Conservation (phyloP, 2,888 invertebrate species). For the Lagria hirta region DNA sequence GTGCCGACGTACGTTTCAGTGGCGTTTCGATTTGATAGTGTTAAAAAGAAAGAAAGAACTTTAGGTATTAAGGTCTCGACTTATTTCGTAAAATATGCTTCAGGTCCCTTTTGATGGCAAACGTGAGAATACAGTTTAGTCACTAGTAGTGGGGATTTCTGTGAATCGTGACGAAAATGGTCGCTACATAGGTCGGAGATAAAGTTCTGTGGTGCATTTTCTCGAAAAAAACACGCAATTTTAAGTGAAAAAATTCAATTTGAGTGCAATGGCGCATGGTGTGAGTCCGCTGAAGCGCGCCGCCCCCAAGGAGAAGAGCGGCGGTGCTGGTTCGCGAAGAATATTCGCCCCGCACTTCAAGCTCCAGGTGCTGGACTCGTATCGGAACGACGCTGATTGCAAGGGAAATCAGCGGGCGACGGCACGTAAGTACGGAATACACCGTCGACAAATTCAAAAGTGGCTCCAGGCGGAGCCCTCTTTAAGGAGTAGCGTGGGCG, state of each 20-base stretch:
- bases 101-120: slow-evolving; percentile 65
- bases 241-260: slow-evolving; percentile 33
- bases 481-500: slow-evolving; percentile 68
- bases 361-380: slow-evolving; percentile 84
- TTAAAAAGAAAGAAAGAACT: slow-evolving; percentile 5
- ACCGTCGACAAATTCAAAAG: slow-evolving; percentile 87
- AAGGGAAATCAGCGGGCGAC: slow-evolving; percentile 88
- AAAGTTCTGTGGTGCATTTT: too few relatives aligned
- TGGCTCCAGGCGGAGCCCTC: slow-evolving; percentile 86
- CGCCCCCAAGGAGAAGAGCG: slow-evolving; percentile 55
- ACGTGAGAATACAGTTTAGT: slow-evolving; percentile 67
- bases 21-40: slow-evolving; percentile 4
- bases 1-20: slow-evolving; percentile 54
- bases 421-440: slow-evolving; percentile 86
- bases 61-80: slow-evolving; percentile 27
- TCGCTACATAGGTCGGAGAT: slow-evolving; percentile 61
- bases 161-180: slow-evolving; percentile 57
- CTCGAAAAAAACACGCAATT: slow-evolving; percentile 46
- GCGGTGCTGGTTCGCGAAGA: slow-evolving; percentile 75
- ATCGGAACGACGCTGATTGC: slow-evolving; percentile 82
- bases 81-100: slow-evolving; percentile 31
- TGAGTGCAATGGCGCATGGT: slow-evolving; percentile 60
- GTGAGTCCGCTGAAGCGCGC: slow-evolving; percentile 58
- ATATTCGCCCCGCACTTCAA: slow-evolving; percentile 90
- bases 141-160: slow-evolving; percentile 56